Evolutionary conservation across 2,113 vertebrate genomes (phyloP), one percentile per base, ranked within the genome.

Genomic region (Aptenodytes patagonicus): DNA sequence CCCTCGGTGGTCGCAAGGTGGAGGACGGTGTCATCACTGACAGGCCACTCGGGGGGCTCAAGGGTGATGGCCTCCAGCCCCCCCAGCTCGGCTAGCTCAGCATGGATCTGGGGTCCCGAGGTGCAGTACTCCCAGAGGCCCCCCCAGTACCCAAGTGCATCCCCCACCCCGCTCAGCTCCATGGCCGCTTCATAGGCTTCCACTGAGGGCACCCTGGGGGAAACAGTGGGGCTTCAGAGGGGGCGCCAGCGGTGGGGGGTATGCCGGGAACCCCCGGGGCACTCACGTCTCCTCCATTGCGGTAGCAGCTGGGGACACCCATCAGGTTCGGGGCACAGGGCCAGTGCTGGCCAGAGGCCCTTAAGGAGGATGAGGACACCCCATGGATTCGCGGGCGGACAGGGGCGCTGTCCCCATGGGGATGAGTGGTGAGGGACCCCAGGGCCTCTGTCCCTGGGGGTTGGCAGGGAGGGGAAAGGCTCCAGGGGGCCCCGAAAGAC

Each of bases 111-210:
- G 42, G 42, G 42, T 42, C 42, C 42, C 42, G 42, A 42, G 42
- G 42, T 42, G 42, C 42, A 42, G 42, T 42, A 42, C 42, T 99
- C 98, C 99, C 98, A 99, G 68, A 97, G 96, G 92, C 96, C 95
- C 31, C 97, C 98, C 83, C 98, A 97, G 98, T 98, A 99, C 8
- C 99, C 98, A 64, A 99, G 93, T 17, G 98, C 98, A 19, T 99
- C 99, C 29, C 99, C 98, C 10, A 83, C 98, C 6, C 98, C 98
- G 9, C 99, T 99, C 90, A 99, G 98, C 96, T 99, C 32, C 99
- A 99, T 98, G 51, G 97, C 98, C 0, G 98, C 98, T 40, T 97
- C 98, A 19, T 99, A 99, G 72, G 92, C 77, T 25, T 98, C 96
- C 57, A 98, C n/a, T 13, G 96, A 84, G 6, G 94, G 95, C 58